These are phyloP conservation scores for Pachycephala philippinensis DNA, from an alignment of 2,113 vertebrate species.

Conservation along the genomic window DNA sequence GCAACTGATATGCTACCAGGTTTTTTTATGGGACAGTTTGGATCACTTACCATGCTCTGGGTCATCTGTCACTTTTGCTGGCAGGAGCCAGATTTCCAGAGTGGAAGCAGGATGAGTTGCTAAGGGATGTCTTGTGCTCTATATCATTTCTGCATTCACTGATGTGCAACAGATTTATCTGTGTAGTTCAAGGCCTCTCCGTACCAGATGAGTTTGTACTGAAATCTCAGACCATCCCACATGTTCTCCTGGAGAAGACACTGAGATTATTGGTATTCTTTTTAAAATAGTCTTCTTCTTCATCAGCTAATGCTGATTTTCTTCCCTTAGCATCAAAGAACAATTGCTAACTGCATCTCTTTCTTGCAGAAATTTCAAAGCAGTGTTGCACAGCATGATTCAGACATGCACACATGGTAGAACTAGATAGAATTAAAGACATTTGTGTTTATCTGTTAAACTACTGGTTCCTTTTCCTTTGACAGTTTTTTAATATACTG, in stretches of 20 bases:
- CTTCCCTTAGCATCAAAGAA: neutral
- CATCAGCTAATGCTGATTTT: neutral
- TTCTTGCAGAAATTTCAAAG: neutral
- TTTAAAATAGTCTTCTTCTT: neutral
- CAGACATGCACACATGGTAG: neutral
- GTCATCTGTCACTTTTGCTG: neutral
- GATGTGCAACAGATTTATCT: conserved; percentile 8
- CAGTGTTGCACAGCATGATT: neutral
- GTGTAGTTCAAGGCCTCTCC: neutral
- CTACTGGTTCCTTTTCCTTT: neutral
- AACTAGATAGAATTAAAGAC: neutral
- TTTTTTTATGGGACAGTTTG: neutral
- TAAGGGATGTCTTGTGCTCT: neutral
- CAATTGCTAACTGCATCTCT: neutral
- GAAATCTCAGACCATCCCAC: neutral
- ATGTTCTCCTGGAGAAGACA: neutral
- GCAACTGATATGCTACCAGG: neutral
- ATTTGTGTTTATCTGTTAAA: neutral
- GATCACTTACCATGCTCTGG: neutral
- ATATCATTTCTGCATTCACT: neutral
- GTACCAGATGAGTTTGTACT: neutral
- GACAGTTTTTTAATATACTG: neutral
- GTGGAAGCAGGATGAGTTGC: neutral
- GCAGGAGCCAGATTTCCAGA: neutral
- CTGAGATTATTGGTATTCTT: neutral